Base-by-base conservation (phyloP, 2,797 vertebrate species). In the Spheniscus humboldti region DNA sequence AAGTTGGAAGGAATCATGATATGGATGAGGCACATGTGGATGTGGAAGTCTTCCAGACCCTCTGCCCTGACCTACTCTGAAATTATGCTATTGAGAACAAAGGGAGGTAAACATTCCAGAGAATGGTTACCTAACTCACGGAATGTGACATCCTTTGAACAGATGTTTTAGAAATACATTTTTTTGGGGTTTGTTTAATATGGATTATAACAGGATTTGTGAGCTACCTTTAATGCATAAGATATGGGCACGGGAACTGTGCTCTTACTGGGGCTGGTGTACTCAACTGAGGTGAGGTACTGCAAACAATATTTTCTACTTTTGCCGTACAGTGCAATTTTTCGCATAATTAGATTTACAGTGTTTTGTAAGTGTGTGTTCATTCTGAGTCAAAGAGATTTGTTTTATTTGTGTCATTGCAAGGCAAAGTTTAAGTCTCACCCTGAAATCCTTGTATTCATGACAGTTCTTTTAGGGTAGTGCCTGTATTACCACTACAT, bases 301-400 rank as follows among this genome's bases (percentile, higher is more conserved):
- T 18, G 9, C 25, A 77, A 64, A 28, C 18, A 31, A 59, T 15
- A 15, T 30, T 60, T 77, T 64, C 37, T 50, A 37, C 11, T 81
- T 62, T 60, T 41, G 6, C 5, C 1, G 0, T 47, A n/a, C 5
- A 56, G 14, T n/a, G 15, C 2, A 52, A 20, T n/a, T 59, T 55
- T 60, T 66, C 66, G 13, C 8, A 31, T 57, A 56, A 62, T 50
- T 24, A 47, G 25, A 52, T 82, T 64, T 82, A 30, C 18, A 48
- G 22, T 35, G 16, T 35, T 83, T 72, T 88, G 24, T 24, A 69
- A 45, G 24, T 8, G 6, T 57, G 15, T n/a, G 10, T 45, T 78
- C 12, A 45, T 56, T 56, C 35, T 27, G 23, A 43, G 24, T 37
- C 35, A 39, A 39, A 87, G 17, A 78, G 7, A 53, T 43, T 50